phyloP scores from a whole-genome alignment of 2,888 invertebrate species.

The Hyposoter dolosus region DNA sequence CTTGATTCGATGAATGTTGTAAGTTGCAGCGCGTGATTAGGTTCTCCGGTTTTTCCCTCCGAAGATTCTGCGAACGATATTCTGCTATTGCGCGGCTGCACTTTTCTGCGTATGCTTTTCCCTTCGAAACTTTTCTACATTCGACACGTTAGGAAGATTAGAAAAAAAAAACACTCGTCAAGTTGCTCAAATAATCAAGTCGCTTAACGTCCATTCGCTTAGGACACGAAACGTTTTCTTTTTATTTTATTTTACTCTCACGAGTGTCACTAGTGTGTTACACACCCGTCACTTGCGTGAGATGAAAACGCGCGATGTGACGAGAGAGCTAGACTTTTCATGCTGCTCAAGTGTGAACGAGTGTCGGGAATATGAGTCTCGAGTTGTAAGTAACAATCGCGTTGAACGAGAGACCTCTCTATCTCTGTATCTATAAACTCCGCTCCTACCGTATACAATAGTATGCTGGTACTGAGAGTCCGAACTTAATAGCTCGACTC shows the following conservation, averaged over 20 bases:
- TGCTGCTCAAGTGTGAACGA: conserved; percentile 11
- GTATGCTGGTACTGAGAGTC: conserved; percentile 44
- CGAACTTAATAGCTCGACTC: conserved; percentile 61
- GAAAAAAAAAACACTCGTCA: neutral
- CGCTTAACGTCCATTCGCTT: neutral
- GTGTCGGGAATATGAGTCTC: conserved; percentile 2
- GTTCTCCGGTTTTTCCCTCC: conserved; percentile 5
- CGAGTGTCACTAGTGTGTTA: conserved; percentile 44
- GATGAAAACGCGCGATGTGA: conserved; percentile 30
- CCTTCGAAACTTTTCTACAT: neutral
- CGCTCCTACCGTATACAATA: conserved; percentile 9
- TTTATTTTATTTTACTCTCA: conserved; percentile 7
- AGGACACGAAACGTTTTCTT: conserved; percentile 24
- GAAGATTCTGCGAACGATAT: neutral
- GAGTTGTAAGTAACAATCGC: conserved; percentile 52
- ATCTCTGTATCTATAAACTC: conserved; percentile 6
- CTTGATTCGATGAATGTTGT: neutral
- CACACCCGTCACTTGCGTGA: conserved; percentile 32
- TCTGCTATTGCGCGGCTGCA: neutral
- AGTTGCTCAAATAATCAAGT: conserved; percentile 13
- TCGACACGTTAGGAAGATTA: neutral
- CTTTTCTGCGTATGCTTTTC: conserved; percentile 1
- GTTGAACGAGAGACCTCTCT: conserved; percentile 6
- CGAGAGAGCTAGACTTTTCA: conserved; percentile 17
- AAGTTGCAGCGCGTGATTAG: neutral